Base-by-base conservation (phyloP, 2,888 invertebrate genomes). In the Sipunculus nudus region DNA sequence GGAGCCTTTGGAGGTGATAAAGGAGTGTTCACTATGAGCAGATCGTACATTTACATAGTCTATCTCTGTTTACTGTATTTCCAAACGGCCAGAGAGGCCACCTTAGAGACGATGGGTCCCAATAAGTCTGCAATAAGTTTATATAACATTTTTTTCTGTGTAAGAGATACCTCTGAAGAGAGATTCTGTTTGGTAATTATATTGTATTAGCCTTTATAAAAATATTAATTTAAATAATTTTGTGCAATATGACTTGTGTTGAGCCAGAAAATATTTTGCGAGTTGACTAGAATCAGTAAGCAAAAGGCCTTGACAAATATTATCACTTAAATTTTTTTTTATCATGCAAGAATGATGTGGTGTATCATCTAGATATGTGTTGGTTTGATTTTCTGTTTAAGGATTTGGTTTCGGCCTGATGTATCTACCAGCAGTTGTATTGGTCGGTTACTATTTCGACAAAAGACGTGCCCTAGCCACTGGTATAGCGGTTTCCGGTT, bases 381-480 rank as follows among this genome's bases (percentile, higher is more conserved):
- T 28, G 10, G 8, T 10, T n/a, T n/a, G 53, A 28, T 59, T 38
- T 2, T 53, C 43, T 62, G 52, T 80, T 74, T 19, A 86, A 92
- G 93, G 96, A 61, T 90, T 95, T 72, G 96, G 96, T 2, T 91
- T 94, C 77, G 95, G 96, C 56, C 89, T 97, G 88, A 91, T 97
- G 70, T 97, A 96, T 86, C 92, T 97, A 73, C 96, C 97, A 0
- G 91, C 96, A 2, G 94, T 97, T 38, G 91, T 98, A 76, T 92
- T 92, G 23, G 94, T 96, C 45, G 96, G 96, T 19, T 96, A 95
- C 85, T 98, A 98, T 87, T 98, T 98, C 84, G 97, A 97, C 84
- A 91, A 91, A 81, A 95, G 93, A 89, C 88, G 97, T 55, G 96
- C 96, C 0, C 84, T 98, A 54, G 97, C 98, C 0, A 97, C 96